These are phyloP conservation scores for Labeo calbasu DNA, from an alignment of 2,797 vertebrate genomes.

Conservation along the genomic window DNA sequence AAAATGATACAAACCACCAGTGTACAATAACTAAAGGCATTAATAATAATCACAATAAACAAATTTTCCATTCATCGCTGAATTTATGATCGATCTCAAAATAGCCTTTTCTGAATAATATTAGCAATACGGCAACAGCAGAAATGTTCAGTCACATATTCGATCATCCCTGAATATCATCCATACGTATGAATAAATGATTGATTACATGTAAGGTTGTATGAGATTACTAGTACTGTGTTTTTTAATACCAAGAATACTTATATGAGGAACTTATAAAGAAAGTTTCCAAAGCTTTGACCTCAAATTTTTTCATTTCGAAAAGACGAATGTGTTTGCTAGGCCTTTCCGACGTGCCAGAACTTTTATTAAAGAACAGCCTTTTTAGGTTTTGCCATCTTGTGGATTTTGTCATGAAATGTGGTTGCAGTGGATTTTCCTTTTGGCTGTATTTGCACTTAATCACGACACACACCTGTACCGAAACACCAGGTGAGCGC, in stretches of 20 bases:
- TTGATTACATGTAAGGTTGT: background rate
- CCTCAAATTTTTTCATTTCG: conserved; percentile 22
- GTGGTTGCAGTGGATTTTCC: background rate
- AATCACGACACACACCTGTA: conserved; percentile 24
- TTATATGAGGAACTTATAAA: conserved; percentile 20
- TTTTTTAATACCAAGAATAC: background rate
- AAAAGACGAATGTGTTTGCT: conserved; percentile 18
- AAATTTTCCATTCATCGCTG: background rate
- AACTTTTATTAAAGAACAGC: conserved; percentile 32
- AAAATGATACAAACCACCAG: background rate
- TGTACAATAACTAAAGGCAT: background rate
- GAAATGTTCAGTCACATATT: background rate
- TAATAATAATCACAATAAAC: background rate
- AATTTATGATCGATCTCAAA: background rate
- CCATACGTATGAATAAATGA: background rate
- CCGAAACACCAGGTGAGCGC: conserved; percentile 22
- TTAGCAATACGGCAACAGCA: background rate
- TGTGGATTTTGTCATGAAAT: conserved; percentile 3
- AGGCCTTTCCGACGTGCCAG: conserved; percentile 1
- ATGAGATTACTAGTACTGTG: background rate
- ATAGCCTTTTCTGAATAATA: conserved; percentile 6
- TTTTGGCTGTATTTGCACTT: conserved; percentile 28
- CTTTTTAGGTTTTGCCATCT: conserved; percentile 17
- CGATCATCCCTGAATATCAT: background rate
- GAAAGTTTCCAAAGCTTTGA: conserved; percentile 29